Base-by-base conservation (phyloP, 2,113 vertebrate genomes). In the Tachycineta bicolor region DNA sequence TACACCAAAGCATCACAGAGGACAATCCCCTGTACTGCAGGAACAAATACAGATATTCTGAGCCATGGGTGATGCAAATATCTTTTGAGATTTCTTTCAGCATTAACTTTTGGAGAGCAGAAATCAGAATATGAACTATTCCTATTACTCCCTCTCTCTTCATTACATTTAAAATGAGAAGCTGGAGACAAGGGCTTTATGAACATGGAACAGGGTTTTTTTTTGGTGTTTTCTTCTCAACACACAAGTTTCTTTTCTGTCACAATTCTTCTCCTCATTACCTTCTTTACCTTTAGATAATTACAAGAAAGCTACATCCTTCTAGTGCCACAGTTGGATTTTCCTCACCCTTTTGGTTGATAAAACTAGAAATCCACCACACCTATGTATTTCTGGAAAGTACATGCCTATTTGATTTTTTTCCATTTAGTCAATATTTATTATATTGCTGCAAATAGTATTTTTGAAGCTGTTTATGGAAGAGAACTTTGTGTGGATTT, bases 331-430 rank as follows among this genome's bases (percentile, higher is more conserved):
- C 9, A 16, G 28, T 9, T 67, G 23, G 33, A 34, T 50, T 68
- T 75, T 4, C 15, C 19, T 46, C 33, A 28, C 2, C 1, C 7
- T 23, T 2, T 25, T 19, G 11, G 37, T 1, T 62, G 16, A 70
- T 43, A 43, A 82, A 87, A 26, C 17, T 26, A 56, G 34, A 60
- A 81, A 73, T 50, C 31, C 33, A 55, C 20, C 10, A 65, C 31
- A 34, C 18, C 10, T 6, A 3, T 3, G 3, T 26, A 21, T 67
- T 77, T 58, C 53, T 74, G 39, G 21, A 73, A 83, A 63, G 21
- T 23, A 65, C 24, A 24, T 10, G 23, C 11, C 17, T 6, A 21
- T 59, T n/a, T 34, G 4, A 13, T 68, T 81, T 84, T 83, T 83
- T 80, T 89, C 85, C 4, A 26, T 68, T 71, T 53, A 46, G 2